Conservation (phyloP, 2,888 invertebrate genomes). For the Pseudanteris insignis region DNA sequence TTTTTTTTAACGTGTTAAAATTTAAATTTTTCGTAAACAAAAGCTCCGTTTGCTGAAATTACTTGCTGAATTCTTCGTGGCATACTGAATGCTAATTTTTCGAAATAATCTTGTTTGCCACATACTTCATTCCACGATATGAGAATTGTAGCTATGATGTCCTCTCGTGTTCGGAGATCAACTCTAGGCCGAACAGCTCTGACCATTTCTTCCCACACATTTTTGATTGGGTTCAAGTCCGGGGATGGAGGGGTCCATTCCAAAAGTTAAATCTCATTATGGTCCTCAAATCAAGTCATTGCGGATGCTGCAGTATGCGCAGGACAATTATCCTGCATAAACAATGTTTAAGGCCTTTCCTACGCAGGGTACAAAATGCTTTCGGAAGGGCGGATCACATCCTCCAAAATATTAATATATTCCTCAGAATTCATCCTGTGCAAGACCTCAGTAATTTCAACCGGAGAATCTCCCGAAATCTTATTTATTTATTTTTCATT, state of each 20-base stretch:
- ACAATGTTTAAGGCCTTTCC: conserved; percentile 9
- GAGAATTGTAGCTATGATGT: not conserved
- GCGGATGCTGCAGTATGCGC: conserved; percentile 35
- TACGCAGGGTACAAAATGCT: conserved; percentile 4
- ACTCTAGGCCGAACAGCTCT: not conserved
- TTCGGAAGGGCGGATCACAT: conserved; percentile 13
- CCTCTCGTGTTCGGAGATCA: conserved; percentile 3
- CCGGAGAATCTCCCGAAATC: too few species aligned
- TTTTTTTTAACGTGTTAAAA: too few species aligned
- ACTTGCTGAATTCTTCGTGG: not conserved
- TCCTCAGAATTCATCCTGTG: conserved; percentile 9
- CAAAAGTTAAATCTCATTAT: conserved; percentile 33
- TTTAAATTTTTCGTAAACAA: too few species aligned
- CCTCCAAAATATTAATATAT: conserved; percentile 10
- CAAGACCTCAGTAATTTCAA: not conserved
- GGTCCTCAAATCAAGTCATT: conserved; percentile 35
- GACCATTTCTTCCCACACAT: conserved; percentile 44
- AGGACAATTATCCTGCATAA: conserved; percentile 44
- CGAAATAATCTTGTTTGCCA: conserved; percentile 1
- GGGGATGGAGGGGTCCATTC: conserved; percentile 43
- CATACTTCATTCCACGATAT: not conserved
- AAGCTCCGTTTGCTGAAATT: not conserved
- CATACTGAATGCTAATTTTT: not conserved
- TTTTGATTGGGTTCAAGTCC: conserved; percentile 48
- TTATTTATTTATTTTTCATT: too few species aligned